Conservation (phyloP, 2,113 vertebrate genomes). For the Dipodomys spectabilis region DNA sequence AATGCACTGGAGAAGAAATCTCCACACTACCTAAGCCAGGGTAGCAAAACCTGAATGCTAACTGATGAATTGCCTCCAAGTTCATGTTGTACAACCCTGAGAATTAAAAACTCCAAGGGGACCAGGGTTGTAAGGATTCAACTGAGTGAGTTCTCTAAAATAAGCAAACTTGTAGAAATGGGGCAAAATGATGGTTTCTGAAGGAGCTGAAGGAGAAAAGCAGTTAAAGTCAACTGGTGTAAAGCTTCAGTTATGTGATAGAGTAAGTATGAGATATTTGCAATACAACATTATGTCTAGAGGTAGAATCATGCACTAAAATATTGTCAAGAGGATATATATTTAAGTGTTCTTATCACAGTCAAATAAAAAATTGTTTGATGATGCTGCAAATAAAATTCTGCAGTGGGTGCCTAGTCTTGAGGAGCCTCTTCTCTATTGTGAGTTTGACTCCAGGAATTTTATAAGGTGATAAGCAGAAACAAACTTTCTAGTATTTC, state of each 20-base stretch:
- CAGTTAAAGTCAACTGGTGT: background rate
- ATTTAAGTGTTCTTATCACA: background rate
- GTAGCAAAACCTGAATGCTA: background rate
- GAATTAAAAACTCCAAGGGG: background rate
- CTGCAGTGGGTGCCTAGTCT: background rate
- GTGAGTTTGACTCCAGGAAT: background rate
- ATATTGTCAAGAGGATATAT: background rate
- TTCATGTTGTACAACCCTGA: background rate
- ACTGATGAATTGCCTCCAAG: background rate
- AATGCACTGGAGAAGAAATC: background rate
- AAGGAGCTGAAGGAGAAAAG: background rate
- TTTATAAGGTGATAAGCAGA: background rate
- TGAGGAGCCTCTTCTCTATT: background rate
- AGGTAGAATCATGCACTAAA: background rate
- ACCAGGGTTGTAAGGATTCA: background rate
- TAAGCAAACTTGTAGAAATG: background rate
- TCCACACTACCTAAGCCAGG: background rate
- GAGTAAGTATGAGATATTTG: background rate
- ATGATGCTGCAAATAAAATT: background rate
- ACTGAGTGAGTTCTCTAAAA: background rate
- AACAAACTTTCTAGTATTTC: background rate
- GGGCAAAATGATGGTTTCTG: background rate
- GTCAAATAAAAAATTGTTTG: background rate
- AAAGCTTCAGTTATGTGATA: background rate
- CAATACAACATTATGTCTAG: background rate